These are phyloP conservation scores for Pelobates cultripes DNA, from an alignment of 2,797 vertebrate species.

Conservation along the genomic window DNA sequence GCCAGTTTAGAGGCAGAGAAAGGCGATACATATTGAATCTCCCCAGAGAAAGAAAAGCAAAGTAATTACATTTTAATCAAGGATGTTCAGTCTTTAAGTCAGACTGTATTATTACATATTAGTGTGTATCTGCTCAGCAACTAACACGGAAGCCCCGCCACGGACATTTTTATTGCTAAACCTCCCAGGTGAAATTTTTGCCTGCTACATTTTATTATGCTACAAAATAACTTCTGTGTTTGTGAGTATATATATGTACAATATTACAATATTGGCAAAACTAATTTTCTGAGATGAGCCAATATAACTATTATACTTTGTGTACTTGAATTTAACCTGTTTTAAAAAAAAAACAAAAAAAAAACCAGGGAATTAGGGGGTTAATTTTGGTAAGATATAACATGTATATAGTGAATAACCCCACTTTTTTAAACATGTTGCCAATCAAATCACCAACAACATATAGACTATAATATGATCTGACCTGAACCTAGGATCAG, in stretches of 20 bases:
- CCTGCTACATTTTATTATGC: background rate
- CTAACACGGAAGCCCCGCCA: background rate
- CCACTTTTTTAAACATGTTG: too few species aligned
- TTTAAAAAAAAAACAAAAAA: too few species aligned
- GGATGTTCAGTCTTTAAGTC: slow-evolving; percentile 30
- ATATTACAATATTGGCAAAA: too few species aligned
- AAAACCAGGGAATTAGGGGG: too few species aligned
- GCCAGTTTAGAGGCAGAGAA: slow-evolving; percentile 15
- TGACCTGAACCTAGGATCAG: too few species aligned
- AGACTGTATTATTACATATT: slow-evolving; percentile 34
- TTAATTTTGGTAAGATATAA: too few species aligned
- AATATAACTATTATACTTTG: too few species aligned
- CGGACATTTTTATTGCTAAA: background rate
- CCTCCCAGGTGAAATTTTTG: background rate
- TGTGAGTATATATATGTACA: background rate
- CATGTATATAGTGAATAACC: too few species aligned
- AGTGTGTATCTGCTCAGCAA: slow-evolving; percentile 15
- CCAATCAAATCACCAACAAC: too few species aligned
- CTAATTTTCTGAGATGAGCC: too few species aligned
- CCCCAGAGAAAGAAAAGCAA: slow-evolving; percentile 32
- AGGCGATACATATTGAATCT: slow-evolving; percentile 43
- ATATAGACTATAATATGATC: too few species aligned
- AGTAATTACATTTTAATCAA: slow-evolving; percentile 52
- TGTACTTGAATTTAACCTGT: too few species aligned
- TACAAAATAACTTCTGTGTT: background rate